Base-by-base conservation (phyloP, 2,888 invertebrate genomes). In the Belgica antarctica region DNA sequence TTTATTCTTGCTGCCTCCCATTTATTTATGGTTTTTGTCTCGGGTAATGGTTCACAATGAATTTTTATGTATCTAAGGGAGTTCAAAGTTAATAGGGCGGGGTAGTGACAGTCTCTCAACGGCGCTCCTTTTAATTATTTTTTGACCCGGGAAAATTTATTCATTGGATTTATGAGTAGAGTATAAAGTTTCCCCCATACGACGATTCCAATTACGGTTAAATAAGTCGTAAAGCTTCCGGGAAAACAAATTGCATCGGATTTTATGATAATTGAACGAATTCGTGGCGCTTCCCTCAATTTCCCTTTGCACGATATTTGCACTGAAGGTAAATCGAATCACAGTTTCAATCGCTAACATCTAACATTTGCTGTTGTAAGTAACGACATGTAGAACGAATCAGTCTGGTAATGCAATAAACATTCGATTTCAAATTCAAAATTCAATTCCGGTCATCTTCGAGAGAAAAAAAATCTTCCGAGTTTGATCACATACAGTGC, bases 21-120 rank as follows among this genome's bases (percentile, higher is more conserved):
- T 72, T 63, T 22, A 61, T 69, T 47, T 68, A 71, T 36, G 36
- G 62, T n/a, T 31, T 66, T 47, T 41, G 17, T 34, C 66, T 71
- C 31, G 28, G 70, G 15, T 71, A 46, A 34, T 61, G 69, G 36
- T 71, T 62, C 25, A 47, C 25, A 19, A 59, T 59, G 25, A 59
- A 59, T 59, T 24, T 59, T 59, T 25, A 59, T 59, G 57, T 5
- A 7, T 7, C 8, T 52, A 3, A 5, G 52, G 19, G 52, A 52
- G 19, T 2, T 12, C 7, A 46, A 10, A 17, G n/a, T n/a, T n/a
- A n/a, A n/a, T n/a, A n/a, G n/a, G n/a, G n/a, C n/a, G n/a, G n/a
- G n/a, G n/a, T n/a, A n/a, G 52, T 22, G 52, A 41, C 41, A 41
- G 2, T 41, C 41, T 41, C 41, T 15, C 41, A 7, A n/a, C n/a